A percentile compares a stretch with the other conserved stretches of the same genome.
These are phyloP conservation scores for Folsomia manolachei DNA, from an alignment of 2,888 invertebrate species.

Conservation along the genomic window DNA sequence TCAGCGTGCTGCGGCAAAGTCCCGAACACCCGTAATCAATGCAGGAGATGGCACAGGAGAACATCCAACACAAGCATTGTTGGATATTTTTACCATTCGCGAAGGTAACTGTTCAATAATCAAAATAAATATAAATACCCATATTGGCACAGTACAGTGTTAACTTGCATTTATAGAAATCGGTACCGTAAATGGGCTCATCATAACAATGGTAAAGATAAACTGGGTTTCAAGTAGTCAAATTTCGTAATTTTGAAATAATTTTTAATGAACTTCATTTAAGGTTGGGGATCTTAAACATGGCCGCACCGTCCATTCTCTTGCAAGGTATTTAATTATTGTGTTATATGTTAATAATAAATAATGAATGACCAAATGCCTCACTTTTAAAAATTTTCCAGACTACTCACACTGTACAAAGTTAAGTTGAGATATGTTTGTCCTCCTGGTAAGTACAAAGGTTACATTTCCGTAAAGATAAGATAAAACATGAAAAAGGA, in stretches of 20 bases:
- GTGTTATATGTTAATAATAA: background rate
- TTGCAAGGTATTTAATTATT: constrained; percentile 68
- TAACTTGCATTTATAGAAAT: too few species aligned
- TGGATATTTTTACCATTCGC: constrained; percentile 96
- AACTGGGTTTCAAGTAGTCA: too few species aligned
- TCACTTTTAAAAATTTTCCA: constrained; percentile 45
- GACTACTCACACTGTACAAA: constrained; percentile 85
- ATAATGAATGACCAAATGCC: too few species aligned
- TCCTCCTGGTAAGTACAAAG: too few species aligned
- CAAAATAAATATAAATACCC: too few species aligned
- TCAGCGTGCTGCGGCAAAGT: constrained; percentile 76
- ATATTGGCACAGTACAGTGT: too few species aligned
- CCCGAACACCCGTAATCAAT: constrained; percentile 89
- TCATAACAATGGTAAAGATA: constrained; percentile 90
- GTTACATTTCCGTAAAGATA: too few species aligned
- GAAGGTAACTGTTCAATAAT: too few species aligned
- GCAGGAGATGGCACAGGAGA: constrained; percentile 97
- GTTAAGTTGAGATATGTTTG: constrained; percentile 90
- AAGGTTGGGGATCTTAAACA: constrained; percentile 98
- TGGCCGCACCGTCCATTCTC: constrained; percentile 95
- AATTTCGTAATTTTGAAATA: too few species aligned
- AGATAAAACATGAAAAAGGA: too few species aligned
- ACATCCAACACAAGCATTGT: constrained; percentile 94
- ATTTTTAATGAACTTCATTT: background rate
- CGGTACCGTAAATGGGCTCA: constrained; percentile 95